Evolutionary conservation across 2,888 invertebrate species (phyloP), one percentile per base, ranked within the genome.

Genomic region (Epinotia nisella): DNA sequence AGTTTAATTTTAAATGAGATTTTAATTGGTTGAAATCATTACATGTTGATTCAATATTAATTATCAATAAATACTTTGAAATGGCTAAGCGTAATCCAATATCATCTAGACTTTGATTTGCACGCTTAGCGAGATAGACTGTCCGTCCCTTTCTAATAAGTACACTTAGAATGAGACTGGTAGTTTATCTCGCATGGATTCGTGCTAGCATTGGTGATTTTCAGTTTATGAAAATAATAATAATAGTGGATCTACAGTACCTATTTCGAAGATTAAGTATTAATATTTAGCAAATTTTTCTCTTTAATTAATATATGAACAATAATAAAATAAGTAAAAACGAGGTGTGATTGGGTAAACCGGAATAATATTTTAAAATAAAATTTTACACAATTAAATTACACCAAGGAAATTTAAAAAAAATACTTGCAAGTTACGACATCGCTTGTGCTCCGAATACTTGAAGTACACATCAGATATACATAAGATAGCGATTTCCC

Each of bases 181-280:
- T 35, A 35, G 35, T 35, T 9, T 9, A 35, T 35, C 7, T 35
- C 35, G 35, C 35, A 1, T 9, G 35, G 35, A 35, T 35, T 9
- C 35, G 35, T 35, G 35, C 35, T 35, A 35, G 35, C 35, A 0
- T 1, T 35, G 29, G 39, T 39, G 15, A 53, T 35, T 53, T 35
- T 55, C 39, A 17, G 64, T 13, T 15, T 39, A 65, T 51, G 17
- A 0, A 39, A 55, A 4, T 55, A 51, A 51, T 19, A 11, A 51
- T 53, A 19, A 55, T 45, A 56, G 55, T 45, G 29, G 51, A 53
- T 67, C 41, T 58, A 55, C 61, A n/a, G 70, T 70, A 70, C 61
- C 55, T 70, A 55, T 60, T 35, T 9, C 17, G 24, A 58, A 59
- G 0, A 58, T 58, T 49, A 59, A 68, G 67, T 68, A 68, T 61